Evolutionary conservation across 2,888 invertebrate genomes (phyloP), one percentile per base, ranked within the genome.

Genomic region (Deilephila elpenor): DNA sequence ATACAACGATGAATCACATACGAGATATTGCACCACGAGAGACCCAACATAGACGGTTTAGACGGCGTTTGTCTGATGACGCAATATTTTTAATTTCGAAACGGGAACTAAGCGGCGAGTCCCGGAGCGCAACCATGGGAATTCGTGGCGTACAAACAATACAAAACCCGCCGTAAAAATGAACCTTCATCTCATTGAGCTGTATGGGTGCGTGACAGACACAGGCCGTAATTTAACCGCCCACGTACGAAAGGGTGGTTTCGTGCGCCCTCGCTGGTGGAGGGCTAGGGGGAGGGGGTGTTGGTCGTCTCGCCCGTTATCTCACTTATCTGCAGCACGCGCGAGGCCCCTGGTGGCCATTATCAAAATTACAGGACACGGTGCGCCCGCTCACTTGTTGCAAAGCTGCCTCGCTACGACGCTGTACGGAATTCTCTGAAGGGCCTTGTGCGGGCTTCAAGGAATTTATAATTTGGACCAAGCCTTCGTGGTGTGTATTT

Each of bases 311-410:
- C 78, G 76, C 44, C 79, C 77, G 80, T 82, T 87, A 87, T 87
- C 85, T 85, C 81, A 79, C 84, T 87, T 90, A 89, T 89, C 88
- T 84, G 73, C 78, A 80, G 83, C 78, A 77, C 79, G 78, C 82
- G 78, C 78, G 77, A 76, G 71, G 79, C 80, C 85, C 79, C 83
- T 78, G 78, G 80, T 79, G 82, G 78, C 87, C 87, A 91, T 91
- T 91, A 89, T 87, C 88, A 82, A 89, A 90, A 91, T 90, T 89
- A 89, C 84, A 86, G 84, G 80, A 84, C 82, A 82, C 79, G 74
- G 74, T 75, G 74, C 72, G 75, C 75, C 73, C 75, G 78, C 77
- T 74, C 82, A 86, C 85, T 86, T 83, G 84, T 85, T 83, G 82
- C 79, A 78, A 37, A 14, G 32, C 29, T 67, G 67, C 51, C 44